Conservation (phyloP, 2,888 invertebrate genomes). For the Sinelater perroti region DNA sequence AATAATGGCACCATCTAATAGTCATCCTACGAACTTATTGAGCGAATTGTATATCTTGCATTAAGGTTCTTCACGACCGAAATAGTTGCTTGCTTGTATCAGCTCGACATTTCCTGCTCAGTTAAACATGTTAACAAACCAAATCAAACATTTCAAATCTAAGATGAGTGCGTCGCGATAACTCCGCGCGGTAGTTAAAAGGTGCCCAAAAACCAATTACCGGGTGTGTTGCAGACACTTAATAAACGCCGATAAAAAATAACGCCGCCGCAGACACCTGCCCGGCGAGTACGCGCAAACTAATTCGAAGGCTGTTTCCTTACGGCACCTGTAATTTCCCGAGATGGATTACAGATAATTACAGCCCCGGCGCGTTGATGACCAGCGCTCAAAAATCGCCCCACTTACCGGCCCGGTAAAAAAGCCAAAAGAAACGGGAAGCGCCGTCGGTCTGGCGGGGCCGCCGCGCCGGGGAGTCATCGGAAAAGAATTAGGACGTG, state of each 20-base stretch:
- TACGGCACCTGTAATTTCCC: slow-evolving; percentile 27
- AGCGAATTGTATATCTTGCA: no score
- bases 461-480: slow-evolving; percentile 1
- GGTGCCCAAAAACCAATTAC: background rate
- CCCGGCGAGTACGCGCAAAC: slow-evolving; percentile 14
- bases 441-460: background rate
- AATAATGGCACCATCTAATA: no score
- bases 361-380: slow-evolving; percentile 22
- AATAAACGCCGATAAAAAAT: slow-evolving; percentile 9
- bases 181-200: background rate
- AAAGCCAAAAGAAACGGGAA: background rate
- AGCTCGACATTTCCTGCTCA: no score
- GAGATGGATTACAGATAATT: slow-evolving; percentile 29
- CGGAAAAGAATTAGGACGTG: slow-evolving; percentile 21
- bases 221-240: slow-evolving; percentile 2
- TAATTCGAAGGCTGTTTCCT: slow-evolving; percentile 21
- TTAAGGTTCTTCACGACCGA: no score
- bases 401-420: background rate
- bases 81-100: no score
- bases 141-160: no score
- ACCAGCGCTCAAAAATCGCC: slow-evolving; percentile 6
- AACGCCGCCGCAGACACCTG: slow-evolving; percentile 9
- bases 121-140: no score
- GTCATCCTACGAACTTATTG: no score
- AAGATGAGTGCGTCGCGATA: no score